Percentiles rank a stretch among this genome's conserved stretches.
These are phyloP conservation scores for Erebia palarica DNA, from an alignment of 2,888 invertebrate species.

Conservation along the genomic window DNA sequence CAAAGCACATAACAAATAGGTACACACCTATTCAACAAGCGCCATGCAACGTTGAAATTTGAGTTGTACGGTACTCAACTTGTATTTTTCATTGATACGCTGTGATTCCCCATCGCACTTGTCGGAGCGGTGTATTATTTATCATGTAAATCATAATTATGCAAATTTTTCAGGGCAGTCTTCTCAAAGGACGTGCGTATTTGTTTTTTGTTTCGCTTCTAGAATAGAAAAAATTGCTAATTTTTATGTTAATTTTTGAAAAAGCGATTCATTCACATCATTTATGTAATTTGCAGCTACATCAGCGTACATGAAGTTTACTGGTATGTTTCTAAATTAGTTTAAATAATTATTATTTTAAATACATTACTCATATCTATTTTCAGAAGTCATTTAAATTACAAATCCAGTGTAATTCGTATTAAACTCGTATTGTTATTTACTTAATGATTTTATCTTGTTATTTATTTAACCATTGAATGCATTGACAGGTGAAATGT, in stretches of 20 bases:
- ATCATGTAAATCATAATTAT: not conserved
- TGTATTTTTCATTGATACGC: no score
- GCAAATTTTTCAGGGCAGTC: conserved; percentile 55
- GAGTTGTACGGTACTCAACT: no score
- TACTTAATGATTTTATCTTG: no score
- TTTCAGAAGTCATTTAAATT: no score
- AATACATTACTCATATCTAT: not conserved
- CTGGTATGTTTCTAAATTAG: conserved; percentile 49
- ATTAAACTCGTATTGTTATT: no score
- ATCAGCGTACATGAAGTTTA: conserved; percentile 60
- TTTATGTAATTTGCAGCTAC: conserved; percentile 50
- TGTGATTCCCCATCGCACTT: no score
- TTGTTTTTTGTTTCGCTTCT: conserved; percentile 29
- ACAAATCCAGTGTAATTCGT: no score
- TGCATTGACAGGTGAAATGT: conserved; percentile 57
- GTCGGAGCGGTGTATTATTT: not conserved
- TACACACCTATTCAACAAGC: not conserved
- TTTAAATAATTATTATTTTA: not conserved
- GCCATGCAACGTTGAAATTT: no score
- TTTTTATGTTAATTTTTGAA: not conserved
- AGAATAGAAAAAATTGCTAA: not conserved
- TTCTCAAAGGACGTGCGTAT: conserved; percentile 48
- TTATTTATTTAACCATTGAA: not conserved
- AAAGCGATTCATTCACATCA: not conserved
- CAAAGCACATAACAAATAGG: not conserved